phyloP scores from a whole-genome alignment of 2,113 vertebrate species.

The Gymnarchus niloticus region DNA sequence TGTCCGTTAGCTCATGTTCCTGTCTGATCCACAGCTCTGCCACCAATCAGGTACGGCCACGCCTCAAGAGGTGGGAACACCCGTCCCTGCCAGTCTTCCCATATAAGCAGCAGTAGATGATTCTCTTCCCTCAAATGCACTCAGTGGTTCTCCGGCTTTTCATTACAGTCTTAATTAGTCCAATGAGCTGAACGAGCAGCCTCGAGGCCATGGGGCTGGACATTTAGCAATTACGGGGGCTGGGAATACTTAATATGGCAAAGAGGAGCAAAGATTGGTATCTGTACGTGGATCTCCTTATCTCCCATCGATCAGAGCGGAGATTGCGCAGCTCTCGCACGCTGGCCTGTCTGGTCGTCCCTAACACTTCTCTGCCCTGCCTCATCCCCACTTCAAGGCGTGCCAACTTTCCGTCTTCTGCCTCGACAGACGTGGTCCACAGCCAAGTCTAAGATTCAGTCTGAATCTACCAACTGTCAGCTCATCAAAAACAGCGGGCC shows the following conservation, averaged over 20 bases:
- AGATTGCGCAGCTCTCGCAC: not conserved
- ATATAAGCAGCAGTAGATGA: not conserved
- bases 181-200: constrained; percentile 42
- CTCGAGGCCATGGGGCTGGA: not conserved
- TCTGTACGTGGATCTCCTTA: not conserved
- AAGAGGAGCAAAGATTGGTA: constrained; percentile 22
- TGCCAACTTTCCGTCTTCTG: not conserved
- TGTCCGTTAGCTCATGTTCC: not conserved
- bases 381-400: not conserved
- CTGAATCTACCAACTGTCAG: not conserved
- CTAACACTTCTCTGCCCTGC: not conserved
- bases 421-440: not conserved
- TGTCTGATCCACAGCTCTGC: not conserved
- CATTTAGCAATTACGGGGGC: not conserved
- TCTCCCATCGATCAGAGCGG: not conserved
- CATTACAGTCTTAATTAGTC: constrained; percentile 47
- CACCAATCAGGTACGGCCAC: not conserved
- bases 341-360: not conserved
- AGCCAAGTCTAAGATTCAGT: not conserved
- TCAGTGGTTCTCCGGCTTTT: not conserved
- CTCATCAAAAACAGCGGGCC: not conserved
- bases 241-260: constrained; percentile 37
- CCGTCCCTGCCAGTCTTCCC: not conserved
- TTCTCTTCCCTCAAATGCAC: not conserved
- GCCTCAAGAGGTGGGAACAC: not conserved